A percentile compares a stretch with the other conserved stretches of the same genome.
Evolutionary conservation across 2,888 invertebrate species (phyloP).

Genomic region (Kuschelorhynchus macadamiae): DNA sequence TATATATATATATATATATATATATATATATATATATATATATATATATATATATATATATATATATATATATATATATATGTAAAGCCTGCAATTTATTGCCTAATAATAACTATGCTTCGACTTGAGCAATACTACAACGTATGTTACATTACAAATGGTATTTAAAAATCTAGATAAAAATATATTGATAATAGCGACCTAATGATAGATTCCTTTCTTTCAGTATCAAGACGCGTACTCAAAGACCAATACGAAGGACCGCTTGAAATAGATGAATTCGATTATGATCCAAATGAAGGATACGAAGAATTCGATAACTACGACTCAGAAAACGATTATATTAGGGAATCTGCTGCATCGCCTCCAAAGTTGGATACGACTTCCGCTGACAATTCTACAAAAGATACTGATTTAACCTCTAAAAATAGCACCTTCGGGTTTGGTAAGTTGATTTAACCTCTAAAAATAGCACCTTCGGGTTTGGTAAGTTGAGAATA

Average conservation of each 20-base stretch:
- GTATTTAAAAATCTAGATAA: too few species aligned
- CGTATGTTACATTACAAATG: too few species aligned
- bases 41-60: too few species aligned
- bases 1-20: too few species aligned
- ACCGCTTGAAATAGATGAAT: constrained; percentile 83
- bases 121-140: too few species aligned
- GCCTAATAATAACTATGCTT: too few species aligned
- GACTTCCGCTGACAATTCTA: constrained; percentile 64
- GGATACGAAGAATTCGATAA: constrained; percentile 70
- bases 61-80: too few species aligned
- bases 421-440: constrained; percentile 62
- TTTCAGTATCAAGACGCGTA: constrained; percentile 85
- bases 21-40: too few species aligned
- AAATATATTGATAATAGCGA: not conserved
- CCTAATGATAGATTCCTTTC: constrained; percentile 25
- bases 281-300: constrained; percentile 68
- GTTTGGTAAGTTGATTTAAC: constrained; percentile 60
- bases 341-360: constrained; percentile 73
- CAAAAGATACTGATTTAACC: constrained; percentile 62
- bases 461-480: not conserved
- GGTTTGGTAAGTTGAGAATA: too few species aligned
- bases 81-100: too few species aligned
- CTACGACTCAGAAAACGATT: constrained; percentile 70
- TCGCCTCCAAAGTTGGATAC: constrained; percentile 72
- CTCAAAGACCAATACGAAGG: constrained; percentile 87